These are phyloP conservation scores for Kradibia gibbosae DNA, from an alignment of 1,140 invertebrate genomes.

Conservation along the genomic window DNA sequence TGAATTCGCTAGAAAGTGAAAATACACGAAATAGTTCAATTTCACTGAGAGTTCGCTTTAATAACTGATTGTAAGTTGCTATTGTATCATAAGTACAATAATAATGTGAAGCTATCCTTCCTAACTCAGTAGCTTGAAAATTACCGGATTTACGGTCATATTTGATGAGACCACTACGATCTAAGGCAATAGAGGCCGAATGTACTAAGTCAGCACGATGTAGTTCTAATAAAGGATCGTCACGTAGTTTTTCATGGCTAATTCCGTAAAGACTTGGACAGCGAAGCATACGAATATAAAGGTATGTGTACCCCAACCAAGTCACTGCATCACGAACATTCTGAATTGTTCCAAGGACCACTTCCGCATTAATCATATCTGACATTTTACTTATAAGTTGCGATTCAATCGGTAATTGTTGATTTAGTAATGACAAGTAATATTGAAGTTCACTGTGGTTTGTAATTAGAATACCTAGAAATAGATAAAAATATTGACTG, in stretches of 20 bases:
- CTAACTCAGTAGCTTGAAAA: slow-evolving; percentile 94
- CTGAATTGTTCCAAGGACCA: slow-evolving; percentile 96
- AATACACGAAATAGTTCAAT: slow-evolving; percentile 99
- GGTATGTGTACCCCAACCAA: slow-evolving; percentile 97
- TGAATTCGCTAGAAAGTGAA: slow-evolving; percentile 96
- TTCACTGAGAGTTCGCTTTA: slow-evolving; percentile 97
- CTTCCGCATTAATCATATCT: slow-evolving; percentile 98
- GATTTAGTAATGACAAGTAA: slow-evolving; percentile 97
- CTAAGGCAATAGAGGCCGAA: slow-evolving; percentile 92
- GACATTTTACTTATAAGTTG: slow-evolving; percentile 89
- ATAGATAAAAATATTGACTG: not conserved
- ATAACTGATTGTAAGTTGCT: slow-evolving; percentile 94
- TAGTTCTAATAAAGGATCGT: slow-evolving; percentile 89
- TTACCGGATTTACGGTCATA: slow-evolving; percentile 97
- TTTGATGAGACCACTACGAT: slow-evolving; percentile 93
- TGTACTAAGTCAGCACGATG: slow-evolving; percentile 97
- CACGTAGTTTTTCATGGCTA: slow-evolving; percentile 82
- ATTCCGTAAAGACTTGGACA: slow-evolving; percentile 93
- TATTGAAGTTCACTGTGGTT: slow-evolving; percentile 99
- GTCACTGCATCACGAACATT: slow-evolving; percentile 95
- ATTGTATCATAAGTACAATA: slow-evolving; percentile 99
- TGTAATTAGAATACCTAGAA: slow-evolving; percentile 92
- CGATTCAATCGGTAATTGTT: slow-evolving; percentile 93
- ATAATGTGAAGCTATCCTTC: slow-evolving; percentile 97
- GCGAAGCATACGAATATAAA: slow-evolving; percentile 93